Conservation (phyloP, 2,113 vertebrate species). For the Anas platyrhynchos region DNA sequence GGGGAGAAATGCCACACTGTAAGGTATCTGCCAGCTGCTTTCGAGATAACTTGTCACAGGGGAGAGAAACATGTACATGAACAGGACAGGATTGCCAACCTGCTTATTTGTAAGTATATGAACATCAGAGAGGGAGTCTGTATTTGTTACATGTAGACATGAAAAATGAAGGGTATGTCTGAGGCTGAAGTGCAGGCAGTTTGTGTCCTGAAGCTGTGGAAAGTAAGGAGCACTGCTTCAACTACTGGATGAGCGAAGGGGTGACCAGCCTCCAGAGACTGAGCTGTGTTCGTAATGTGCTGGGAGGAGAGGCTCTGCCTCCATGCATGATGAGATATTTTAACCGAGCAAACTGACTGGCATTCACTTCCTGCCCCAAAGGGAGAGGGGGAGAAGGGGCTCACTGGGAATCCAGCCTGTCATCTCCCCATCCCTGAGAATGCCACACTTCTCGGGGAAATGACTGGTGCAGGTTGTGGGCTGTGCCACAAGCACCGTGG, state of each 20-base stretch:
- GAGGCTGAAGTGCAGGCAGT: neutral
- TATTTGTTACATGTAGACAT: neutral
- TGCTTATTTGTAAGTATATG: neutral
- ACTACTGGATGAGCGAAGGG: neutral
- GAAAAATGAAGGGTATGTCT: neutral
- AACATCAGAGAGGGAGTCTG: neutral
- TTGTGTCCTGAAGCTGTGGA: neutral
- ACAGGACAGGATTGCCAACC: neutral
- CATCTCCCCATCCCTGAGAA: neutral
- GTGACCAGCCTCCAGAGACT: neutral
- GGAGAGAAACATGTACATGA: neutral
- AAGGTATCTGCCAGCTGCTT: neutral
- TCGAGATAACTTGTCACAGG: neutral
- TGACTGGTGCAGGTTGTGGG: neutral
- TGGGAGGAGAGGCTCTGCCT: neutral
- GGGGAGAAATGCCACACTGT: neutral
- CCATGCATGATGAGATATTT: neutral
- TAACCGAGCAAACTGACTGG: neutral
- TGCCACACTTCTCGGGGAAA: neutral
- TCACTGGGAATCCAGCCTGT: neutral
- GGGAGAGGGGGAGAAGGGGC: neutral
- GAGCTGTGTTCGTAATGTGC: neutral
- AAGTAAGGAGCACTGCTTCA: neutral
- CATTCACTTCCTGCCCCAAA: neutral
- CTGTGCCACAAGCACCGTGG: neutral